Conservation (phyloP, 2,113 vertebrate species). For the Centropristis striata region DNA sequence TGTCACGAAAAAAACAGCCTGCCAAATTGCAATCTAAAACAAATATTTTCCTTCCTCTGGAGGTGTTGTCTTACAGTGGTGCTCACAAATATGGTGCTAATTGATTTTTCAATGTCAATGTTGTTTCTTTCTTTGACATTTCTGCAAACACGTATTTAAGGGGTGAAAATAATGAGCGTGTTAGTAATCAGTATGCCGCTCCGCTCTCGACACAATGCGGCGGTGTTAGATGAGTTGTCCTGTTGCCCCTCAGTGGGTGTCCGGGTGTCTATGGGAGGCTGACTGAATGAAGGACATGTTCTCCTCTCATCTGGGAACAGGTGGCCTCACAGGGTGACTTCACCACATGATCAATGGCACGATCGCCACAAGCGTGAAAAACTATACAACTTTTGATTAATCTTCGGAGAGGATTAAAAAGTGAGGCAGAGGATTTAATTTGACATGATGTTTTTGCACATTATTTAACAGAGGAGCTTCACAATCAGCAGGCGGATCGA, state of each 20-base stretch:
- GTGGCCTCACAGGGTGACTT: constrained; percentile 81
- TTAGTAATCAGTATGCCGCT: constrained; percentile 75
- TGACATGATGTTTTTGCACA: constrained; percentile 49
- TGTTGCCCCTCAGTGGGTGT: constrained; percentile 73
- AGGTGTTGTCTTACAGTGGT: constrained; percentile 3
- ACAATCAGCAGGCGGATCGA: constrained; percentile 51
- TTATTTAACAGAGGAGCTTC: constrained; percentile 26
- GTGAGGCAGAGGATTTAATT: constrained; percentile 42
- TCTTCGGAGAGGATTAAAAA: constrained; percentile 50
- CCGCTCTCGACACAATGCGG: constrained; percentile 60
- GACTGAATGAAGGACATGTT: constrained; percentile 77
- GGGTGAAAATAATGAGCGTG: constrained; percentile 47
- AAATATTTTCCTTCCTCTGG: not conserved
- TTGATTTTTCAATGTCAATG: constrained; percentile 43
- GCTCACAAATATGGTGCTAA: constrained; percentile 54
- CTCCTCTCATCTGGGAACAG: constrained; percentile 80
- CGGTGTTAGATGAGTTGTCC: constrained; percentile 74
- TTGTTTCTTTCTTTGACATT: constrained; percentile 33
- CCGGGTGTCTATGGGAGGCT: constrained; percentile 68
- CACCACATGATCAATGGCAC: constrained; percentile 73
- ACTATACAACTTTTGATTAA: constrained; percentile 64
- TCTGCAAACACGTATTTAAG: constrained; percentile 37
- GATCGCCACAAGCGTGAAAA: constrained; percentile 49
- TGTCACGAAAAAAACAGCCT: not conserved
- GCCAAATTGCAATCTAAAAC: constrained; percentile 15